Conservation (phyloP, 2,797 vertebrate species). For the Enteromius treurensis region DNA sequence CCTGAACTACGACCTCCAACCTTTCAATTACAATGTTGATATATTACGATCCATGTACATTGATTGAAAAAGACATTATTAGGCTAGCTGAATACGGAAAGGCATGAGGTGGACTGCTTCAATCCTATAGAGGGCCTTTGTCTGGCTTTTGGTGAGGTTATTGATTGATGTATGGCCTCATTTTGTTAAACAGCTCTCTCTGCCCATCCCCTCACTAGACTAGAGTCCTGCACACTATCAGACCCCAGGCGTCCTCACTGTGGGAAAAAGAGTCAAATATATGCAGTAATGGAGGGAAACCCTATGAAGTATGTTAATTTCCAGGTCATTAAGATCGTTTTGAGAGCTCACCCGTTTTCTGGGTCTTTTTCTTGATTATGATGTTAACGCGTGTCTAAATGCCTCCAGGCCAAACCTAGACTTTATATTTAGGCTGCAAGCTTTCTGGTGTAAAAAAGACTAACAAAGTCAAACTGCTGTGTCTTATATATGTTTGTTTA, state of each 20-base stretch:
- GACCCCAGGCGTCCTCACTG: background rate
- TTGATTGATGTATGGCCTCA: conserved; percentile 55
- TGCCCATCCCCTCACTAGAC: conserved; percentile 8
- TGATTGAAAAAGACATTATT: conserved; percentile 18
- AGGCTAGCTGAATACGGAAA: conserved; percentile 3
- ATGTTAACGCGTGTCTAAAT: background rate
- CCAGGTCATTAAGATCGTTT: background rate
- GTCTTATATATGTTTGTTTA: conserved; percentile 37
- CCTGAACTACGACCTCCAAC: background rate
- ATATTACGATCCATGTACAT: background rate
- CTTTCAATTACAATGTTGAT: background rate
- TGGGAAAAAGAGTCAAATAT: background rate
- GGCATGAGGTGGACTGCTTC: background rate
- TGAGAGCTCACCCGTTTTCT: background rate
- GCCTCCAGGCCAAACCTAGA: background rate
- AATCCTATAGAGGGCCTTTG: conserved; percentile 22
- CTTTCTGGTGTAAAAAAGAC: background rate
- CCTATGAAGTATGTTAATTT: background rate
- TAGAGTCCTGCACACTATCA: conserved; percentile 3
- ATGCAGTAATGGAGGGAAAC: background rate
- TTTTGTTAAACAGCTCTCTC: conserved; percentile 47
- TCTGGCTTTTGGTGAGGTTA: conserved; percentile 21
- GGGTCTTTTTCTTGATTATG: background rate
- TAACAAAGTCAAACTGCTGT: conserved; percentile 40
- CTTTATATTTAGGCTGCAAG: background rate